Base-by-base conservation (phyloP, 1,140 invertebrate genomes). In the Lutraria rhynchaena region DNA sequence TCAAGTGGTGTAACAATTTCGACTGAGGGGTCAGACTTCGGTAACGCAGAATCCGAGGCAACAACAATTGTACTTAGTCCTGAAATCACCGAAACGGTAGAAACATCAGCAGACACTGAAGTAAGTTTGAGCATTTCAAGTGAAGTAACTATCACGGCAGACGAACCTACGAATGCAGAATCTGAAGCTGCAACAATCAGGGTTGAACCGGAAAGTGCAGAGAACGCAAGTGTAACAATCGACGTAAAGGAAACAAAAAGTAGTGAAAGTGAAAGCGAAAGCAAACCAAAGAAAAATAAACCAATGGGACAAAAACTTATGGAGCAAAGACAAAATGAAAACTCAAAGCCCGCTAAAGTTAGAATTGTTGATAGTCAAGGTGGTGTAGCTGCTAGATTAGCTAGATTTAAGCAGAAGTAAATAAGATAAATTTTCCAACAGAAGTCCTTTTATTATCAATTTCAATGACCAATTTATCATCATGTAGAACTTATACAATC, bases 341-440 rank as follows among this genome's bases (percentile, higher is more conserved):
- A 55, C 24, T 19, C 69, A 27, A 55, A 71, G 35, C 69, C 69
- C 24, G 27, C 49, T n/a, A 55, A 46, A 61, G 73, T 55, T 5
- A 75, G 58, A 49, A 60, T 75, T 49, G 22, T 61, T 5, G 73
- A 75, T 27, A 75, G 73, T 27, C 73, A 75, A 63, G 73, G 73
- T 27, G 73, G 73, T 0, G 73, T 75, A 4, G 73, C 73, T 5
- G 73, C 73, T 19, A 75, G 73, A 61, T 41, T 61, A 27, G 73
- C 73, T 3, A 61, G 44, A 61, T 63, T 75, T 11, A 60, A 61
- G 51, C 63, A 67, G 49, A 75, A 75, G 31, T 71, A 71, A 53
- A 17, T 31, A 41, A 41, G n/a, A n/a, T n/a, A n/a, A n/a, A n/a
- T 41, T 7, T 41, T 41, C 37, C 37, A 41, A 41, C 37, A 41